Evolutionary conservation across 2,113 vertebrate species (phyloP).

Genomic region (Poecile atricapillus): DNA sequence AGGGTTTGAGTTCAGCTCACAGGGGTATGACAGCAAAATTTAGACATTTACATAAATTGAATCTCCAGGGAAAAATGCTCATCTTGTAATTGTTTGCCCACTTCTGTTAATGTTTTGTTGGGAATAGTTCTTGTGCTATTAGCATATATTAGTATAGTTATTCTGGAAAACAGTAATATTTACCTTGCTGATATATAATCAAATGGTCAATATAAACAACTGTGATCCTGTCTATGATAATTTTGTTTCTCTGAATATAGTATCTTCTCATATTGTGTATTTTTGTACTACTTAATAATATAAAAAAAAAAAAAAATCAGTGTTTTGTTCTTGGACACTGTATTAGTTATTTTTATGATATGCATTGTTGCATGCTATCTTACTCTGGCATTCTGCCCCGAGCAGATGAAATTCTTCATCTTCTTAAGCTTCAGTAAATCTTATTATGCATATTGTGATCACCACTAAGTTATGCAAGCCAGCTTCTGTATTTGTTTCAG

Average conservation of each 20-base stretch:
- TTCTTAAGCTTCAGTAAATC: not conserved
- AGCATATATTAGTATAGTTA: not conserved
- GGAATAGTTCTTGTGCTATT: not conserved
- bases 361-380: constrained; percentile 22
- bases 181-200: not conserved
- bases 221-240: not conserved
- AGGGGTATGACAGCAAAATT: not conserved
- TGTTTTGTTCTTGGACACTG: not conserved
- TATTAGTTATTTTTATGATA: constrained; percentile 30
- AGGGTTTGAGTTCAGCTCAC: not conserved
- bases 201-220: constrained; percentile 17
- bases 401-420: not conserved
- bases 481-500: not conserved
- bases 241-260: constrained; percentile 9
- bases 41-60: not conserved
- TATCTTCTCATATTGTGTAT: constrained; percentile 31
- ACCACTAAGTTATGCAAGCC: not conserved
- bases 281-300: constrained; percentile 25
- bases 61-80: not conserved
- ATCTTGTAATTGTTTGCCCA: not conserved
- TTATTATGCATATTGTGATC: not conserved
- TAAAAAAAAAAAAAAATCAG: not conserved
- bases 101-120: not conserved
- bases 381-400: not conserved
- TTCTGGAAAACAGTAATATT: not conserved